Percentiles rank a stretch among this genome's conserved stretches.
Evolutionary conservation across 2,797 vertebrate species (phyloP).

Genomic region (Margarornis squamiger): DNA sequence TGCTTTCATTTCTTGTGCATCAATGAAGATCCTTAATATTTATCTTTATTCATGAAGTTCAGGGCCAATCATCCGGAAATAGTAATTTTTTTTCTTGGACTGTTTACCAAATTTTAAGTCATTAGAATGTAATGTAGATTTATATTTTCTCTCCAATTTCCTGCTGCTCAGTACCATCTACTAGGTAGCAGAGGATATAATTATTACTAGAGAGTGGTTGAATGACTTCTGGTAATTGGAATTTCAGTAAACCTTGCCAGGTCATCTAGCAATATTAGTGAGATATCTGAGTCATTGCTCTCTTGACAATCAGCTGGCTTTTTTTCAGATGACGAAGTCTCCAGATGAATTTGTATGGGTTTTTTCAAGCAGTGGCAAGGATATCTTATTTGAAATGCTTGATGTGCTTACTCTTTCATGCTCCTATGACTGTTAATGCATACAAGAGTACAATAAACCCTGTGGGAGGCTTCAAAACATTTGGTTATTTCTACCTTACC

Average conservation of each 20-base stretch:
- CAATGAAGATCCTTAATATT: neutral
- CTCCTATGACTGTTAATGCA: neutral
- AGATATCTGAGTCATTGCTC: neutral
- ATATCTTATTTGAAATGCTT: neutral
- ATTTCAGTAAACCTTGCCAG: slow-evolving; percentile 30
- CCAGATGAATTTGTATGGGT: neutral
- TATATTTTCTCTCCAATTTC: slow-evolving; percentile 7
- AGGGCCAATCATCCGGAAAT: neutral
- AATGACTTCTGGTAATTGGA: slow-evolving; percentile 29
- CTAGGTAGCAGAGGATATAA: neutral
- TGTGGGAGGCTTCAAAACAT: neutral
- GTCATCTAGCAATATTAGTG: neutral
- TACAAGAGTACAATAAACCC: neutral
- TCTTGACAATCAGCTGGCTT: neutral
- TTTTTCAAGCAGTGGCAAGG: neutral
- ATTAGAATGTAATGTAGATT: neutral
- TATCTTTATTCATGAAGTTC: neutral
- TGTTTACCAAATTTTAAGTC: neutral
- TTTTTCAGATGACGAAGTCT: neutral
- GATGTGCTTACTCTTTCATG: neutral
- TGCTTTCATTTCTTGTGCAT: neutral
- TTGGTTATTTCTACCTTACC: neutral
- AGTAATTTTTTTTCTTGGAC: neutral
- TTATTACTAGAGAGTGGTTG: neutral
- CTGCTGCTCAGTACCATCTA: neutral